A percentile compares a stretch with the other conserved stretches of the same genome.
phyloP scores from a whole-genome alignment of 2,888 invertebrate species.

The Ichneumon xanthorius region DNA sequence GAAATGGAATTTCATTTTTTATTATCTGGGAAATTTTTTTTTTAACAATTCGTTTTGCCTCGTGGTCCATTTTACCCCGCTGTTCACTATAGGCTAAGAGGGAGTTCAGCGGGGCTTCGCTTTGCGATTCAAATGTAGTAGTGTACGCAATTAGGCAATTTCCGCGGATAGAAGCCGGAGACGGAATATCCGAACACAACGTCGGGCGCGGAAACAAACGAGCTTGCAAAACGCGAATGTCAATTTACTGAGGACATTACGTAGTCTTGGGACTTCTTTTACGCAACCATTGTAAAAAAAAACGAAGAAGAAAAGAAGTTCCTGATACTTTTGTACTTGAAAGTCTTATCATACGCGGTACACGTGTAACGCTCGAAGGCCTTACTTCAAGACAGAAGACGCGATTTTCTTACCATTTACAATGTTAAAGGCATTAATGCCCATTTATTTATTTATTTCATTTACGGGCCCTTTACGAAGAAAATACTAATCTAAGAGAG shows the following conservation, averaged over 20 bases:
- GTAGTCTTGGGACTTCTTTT: conserved; percentile 68
- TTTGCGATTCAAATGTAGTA: conserved; percentile 37
- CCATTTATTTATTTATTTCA: too few species aligned
- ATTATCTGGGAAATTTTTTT: too few species aligned
- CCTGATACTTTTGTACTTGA: conserved; percentile 36
- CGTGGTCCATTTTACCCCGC: too few species aligned
- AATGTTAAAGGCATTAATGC: neutral
- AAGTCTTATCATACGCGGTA: conserved; percentile 26
- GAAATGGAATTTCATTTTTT: too few species aligned
- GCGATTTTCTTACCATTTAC: neutral
- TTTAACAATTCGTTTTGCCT: too few species aligned
- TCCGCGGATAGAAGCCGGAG: conserved; percentile 44
- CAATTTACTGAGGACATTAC: conserved; percentile 50
- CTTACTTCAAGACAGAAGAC: neutral
- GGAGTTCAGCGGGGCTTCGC: conserved; percentile 45
- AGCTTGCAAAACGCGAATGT: conserved; percentile 57
- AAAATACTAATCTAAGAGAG: too few species aligned
- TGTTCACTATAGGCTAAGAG: too few species aligned
- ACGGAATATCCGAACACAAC: conserved; percentile 7
- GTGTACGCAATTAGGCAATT: conserved; percentile 51
- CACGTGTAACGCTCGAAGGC: conserved; percentile 51
- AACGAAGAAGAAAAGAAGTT: conserved; percentile 16
- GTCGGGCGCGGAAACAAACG: conserved; percentile 38
- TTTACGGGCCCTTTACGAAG: too few species aligned
- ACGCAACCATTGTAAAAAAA: conserved; percentile 53